Evolutionary conservation across 2,888 invertebrate genomes (phyloP).

Genomic region (Lagria hirta): DNA sequence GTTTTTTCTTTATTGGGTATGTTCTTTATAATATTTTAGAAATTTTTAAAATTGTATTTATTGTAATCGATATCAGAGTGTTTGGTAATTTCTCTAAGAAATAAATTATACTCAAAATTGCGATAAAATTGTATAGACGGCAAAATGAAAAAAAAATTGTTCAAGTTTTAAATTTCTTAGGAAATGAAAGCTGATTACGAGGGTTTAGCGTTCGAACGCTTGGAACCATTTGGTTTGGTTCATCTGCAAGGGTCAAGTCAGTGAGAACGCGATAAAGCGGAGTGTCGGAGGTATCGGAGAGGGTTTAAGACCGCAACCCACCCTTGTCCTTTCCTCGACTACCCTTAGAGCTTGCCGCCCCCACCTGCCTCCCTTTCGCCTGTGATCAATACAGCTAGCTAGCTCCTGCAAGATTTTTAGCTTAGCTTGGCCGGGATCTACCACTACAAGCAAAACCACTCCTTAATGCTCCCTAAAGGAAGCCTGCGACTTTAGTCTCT

Average conservation of each 20-base stretch:
- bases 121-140: no score
- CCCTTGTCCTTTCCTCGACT: slow-evolving; percentile 54
- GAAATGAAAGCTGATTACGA: no score
- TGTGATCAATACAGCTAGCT: slow-evolving; percentile 56
- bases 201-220: no score
- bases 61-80: no score
- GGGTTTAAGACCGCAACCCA: slow-evolving; percentile 55
- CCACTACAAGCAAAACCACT: slow-evolving; percentile 51
- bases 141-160: no score
- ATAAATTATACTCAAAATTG: no score
- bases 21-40: no score
- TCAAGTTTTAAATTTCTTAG: no score
- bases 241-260: slow-evolving; percentile 42
- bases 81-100: no score
- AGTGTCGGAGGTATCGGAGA: slow-evolving; percentile 49
- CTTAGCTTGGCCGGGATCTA: slow-evolving; percentile 54
- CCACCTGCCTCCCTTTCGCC: slow-evolving; percentile 41
- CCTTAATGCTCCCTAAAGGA: slow-evolving; percentile 52
- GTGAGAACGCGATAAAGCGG: slow-evolving; percentile 38
- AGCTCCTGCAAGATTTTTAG: slow-evolving; percentile 56
- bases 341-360: slow-evolving; percentile 49
- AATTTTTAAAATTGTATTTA: no score
- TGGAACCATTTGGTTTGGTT: slow-evolving; percentile 1
- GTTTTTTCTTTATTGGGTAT: no score
- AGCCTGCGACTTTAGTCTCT: slow-evolving; percentile 44